Evolutionary conservation across 2,113 vertebrate species (phyloP), one percentile per base, ranked within the genome.

Genomic region (Circaetus cinerascens): DNA sequence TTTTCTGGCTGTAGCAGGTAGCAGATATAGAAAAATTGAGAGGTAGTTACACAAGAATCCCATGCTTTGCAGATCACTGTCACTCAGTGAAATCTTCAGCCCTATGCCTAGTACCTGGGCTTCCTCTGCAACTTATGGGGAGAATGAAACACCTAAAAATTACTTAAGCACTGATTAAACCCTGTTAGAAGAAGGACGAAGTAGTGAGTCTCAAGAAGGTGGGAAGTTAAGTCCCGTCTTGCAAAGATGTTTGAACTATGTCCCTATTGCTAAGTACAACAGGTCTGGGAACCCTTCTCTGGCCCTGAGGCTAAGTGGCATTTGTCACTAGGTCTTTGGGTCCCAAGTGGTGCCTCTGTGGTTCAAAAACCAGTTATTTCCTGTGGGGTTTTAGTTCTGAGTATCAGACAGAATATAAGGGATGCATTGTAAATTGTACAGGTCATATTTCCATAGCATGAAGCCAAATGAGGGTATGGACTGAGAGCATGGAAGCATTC

Each of bases 401-500:
- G 3, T 66, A 51, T 51, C 34, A 69, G 64, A 88, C 45, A 69
- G 51, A 63, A 45, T 29, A 34, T 34, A 81, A 87, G 12, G 15
- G 27, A 66, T 48, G 36, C 17, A 23, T 1, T 43, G 16, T 45
- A 38, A 85, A 87, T 66, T 48, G 6, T 62, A 90, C 25, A 45
- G 27, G 41, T 9, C 9, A 15, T 74, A 69, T 36, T 87, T 91
- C 74, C 45, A 30, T 12, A 23, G 34, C 10, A 21, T 21, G 18
- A 80, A 60, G 23, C 1, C 1, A 3, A 86, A 56, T 4, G 6
- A 89, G 8, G 1, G 8, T 50, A 26, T 0, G 0, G 29, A 27
- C 25, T 41, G 40, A 83, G 11, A 62, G 8, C 18, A 16, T 38
- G 21, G 46, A 71, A 71, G 9, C 4, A 17, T 20, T 50, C n/a